Evolutionary conservation across 2,888 invertebrate genomes (phyloP), one percentile per base, ranked within the genome.

Genomic region (Drosophila anomalipes): DNA sequence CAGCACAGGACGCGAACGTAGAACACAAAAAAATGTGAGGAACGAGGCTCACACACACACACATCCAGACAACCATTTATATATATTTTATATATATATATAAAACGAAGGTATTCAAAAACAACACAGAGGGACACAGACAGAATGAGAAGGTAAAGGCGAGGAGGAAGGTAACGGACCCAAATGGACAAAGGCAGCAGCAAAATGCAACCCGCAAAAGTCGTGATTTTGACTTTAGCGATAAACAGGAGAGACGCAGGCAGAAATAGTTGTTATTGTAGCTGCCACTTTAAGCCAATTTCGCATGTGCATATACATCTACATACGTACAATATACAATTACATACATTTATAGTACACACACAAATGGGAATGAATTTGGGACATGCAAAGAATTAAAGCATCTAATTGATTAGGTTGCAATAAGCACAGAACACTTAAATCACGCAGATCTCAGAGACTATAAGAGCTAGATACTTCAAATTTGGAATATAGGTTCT

Each of bases 201-300:
- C 58, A 73, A 70, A 83, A 77, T 78, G 66, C 74, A 66, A 71
- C 57, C 57, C 66, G 72, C 69, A 70, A 70, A 75, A 89, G 87
- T 86, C 86, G 89, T 86, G 86, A 86, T 87, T 82, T 80, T 72
- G 86, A 89, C 85, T 89, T 84, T 69, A 74, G 77, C 87, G 86
- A 86, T 86, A 89, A 89, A 80, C 74, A 75, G 61, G 59, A 63
- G 72, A 39, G 72, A 39, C 60, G 71, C 74, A 73, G 54, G 60
- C 71, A 61, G 61, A 53, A 69, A 68, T 65, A 56, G 73, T 66
- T 70, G 64, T n/a, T 58, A 49, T 51, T 35, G 52, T 47, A 41
- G 49, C 54, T 52, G 61, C 75, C 73, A 74, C 67, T 75, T 62
- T 58, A 52, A 65, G 76, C 56, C 76, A 75, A 78, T 74, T 75